These are phyloP conservation scores for Drosophila nr. medialis DNA, from an alignment of 2,888 invertebrate genomes.

Conservation along the genomic window DNA sequence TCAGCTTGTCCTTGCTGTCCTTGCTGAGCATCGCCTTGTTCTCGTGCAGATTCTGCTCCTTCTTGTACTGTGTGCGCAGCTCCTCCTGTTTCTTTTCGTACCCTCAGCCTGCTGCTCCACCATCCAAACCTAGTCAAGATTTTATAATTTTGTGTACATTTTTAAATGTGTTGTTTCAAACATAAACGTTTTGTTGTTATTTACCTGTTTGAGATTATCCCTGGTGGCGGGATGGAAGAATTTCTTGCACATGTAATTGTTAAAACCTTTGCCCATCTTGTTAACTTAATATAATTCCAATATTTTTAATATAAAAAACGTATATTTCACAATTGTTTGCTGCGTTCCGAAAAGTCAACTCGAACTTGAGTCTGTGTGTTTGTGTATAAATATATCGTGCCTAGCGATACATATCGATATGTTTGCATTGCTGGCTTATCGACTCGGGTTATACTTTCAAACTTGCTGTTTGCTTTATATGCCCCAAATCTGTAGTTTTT, in stretches of 20 bases:
- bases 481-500: background rate
- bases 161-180: background rate
- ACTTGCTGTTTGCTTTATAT: background rate
- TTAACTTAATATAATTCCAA: slow-evolving; percentile 1
- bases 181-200: slow-evolving; percentile 61
- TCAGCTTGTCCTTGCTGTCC: slow-evolving; percentile 99
- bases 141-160: background rate
- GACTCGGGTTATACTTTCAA: background rate
- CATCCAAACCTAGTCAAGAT: slow-evolving; percentile 95
- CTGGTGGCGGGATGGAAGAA: slow-evolving; percentile 99
- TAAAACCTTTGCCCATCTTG: slow-evolving; percentile 99
- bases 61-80: slow-evolving; percentile 97
- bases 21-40: slow-evolving; percentile 98
- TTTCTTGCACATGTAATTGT: slow-evolving; percentile 99
- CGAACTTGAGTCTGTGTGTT: background rate
- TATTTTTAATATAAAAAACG: slow-evolving; percentile 2
- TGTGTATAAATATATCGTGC: slow-evolving; percentile 1
- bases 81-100: slow-evolving; percentile 99
- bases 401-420: slow-evolving; percentile 13
- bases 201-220: slow-evolving; percentile 98
- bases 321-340: slow-evolving; percentile 6
- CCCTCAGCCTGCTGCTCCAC: slow-evolving; percentile 98
- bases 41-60: slow-evolving; percentile 99
- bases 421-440: background rate
- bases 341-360: background rate